Base-by-base conservation (phyloP, 2,797 vertebrate genomes). In the Poecilia wingei region DNA sequence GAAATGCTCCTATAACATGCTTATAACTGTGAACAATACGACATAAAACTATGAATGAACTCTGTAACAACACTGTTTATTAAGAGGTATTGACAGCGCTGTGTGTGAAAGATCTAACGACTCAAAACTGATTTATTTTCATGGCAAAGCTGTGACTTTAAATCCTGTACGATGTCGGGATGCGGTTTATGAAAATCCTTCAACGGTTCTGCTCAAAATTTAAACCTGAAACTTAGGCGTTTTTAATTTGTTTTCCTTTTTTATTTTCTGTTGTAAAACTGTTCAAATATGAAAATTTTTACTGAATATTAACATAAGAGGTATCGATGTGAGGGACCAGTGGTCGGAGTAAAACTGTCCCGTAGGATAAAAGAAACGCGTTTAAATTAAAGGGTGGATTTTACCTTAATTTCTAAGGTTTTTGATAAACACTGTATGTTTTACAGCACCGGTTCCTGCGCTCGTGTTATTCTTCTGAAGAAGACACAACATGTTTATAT, bases 401-500 rank as follows among this genome's bases (percentile, higher is more conserved):
- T 36, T 10, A 20, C 31, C 18, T 66, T 22, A 10, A 66, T 39
- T 39, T 10, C 5, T 10, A 66, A 22, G 33, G 36, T 20, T 66
- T 66, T 5, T 66, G 36, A 10, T 66, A 53, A 73, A 20, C 10
- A 46, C 7, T 9, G 6, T 20, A 10, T 69, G 3, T 9, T 31
- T 71, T 18, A 16, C 4, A 16, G n/a, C 39, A 39, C 39, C 16
- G 16, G 22, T 39, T 70, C 18, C 13, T 41, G 14, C 6, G 43
- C 59, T 79, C 13, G 0, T 83, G 59, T 57, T 77, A 77, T 77
- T 77, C 39, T 68, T 81, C 64, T 86, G 79, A 33, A 74, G 49
- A 82, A 51, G 74, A 79, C 78, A 83, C 53, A 86, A 84, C 83
- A 80, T 89, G 86, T 87, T 87, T 85, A 82, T 86, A 79, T 84